Evolutionary conservation across 2,113 vertebrate species (phyloP), one percentile per base, ranked within the genome.

Genomic region (Murina feae): DNA sequence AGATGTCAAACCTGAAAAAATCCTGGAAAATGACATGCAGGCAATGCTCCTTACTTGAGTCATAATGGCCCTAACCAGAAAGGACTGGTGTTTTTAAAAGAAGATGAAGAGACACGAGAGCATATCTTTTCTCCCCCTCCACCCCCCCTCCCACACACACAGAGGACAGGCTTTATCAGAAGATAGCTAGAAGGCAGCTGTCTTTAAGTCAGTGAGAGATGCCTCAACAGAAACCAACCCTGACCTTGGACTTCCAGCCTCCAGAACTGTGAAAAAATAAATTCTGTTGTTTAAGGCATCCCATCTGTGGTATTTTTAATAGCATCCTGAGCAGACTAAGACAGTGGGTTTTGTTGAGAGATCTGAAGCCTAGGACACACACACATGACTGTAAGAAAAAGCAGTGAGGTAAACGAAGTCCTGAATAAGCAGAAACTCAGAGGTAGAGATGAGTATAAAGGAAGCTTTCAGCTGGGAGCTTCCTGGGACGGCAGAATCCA

Each of bases 131-230:
- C 8, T 37, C 4, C 47, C 14, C 14, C 4, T 18, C 17, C 35
- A 28, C 23, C 35, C 42, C 28, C 7, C 14, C 47, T 14, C 32
- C 3, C 1, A 10, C 0, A 8, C 18, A 53, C 28, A 11, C 2
- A 30, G 42, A 60, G 20, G 18, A 92, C 53, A 80, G 28, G 42
- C 4, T 1, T 17, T 20, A 6, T 28, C 35, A 39, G 53, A 23
- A 21, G 69, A 68, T 18, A 49, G 18, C 9, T 14, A 76, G 9
- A 91, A 65, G 25, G 1, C 3, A 28, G 53, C 2, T 9, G 20
- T 49, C 32, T 49, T 5, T 32, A 35, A 84, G 44, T 23, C n/a
- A 72, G 18, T 35, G 81, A 92, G 65, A 55, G 53, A n/a, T 39
- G 42, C 14, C 12, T 49, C 23, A 5, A 12, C 65, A 75, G 42